Evolutionary conservation across 2,797 vertebrate genomes (phyloP), one percentile per base, ranked within the genome.

Genomic region (Chelmon rostratus): DNA sequence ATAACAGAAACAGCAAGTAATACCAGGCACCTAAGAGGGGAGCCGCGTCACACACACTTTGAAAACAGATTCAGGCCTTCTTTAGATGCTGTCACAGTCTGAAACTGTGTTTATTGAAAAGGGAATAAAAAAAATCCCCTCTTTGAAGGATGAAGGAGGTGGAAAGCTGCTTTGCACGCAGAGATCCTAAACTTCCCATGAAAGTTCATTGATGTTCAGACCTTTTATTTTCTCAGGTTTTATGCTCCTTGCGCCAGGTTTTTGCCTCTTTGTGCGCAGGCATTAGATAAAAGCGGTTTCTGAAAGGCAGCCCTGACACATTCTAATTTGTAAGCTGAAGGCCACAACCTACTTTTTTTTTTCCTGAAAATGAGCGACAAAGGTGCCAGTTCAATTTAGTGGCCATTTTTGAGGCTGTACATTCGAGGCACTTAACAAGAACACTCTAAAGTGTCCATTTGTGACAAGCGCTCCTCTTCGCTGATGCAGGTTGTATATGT

Each of bases 91-190:
- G 82, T 79, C 80, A 83, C 85, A 71, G 76, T 79, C 77, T 79
- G 68, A 82, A 86, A 80, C 52, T 78, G 75, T 76, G 40, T 87
- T 86, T 85, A 73, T 72, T 79, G 78, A 76, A n/a, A 5, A 88
- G 65, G 59, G 28, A 42, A n/a, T 1, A 11, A 54, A 61, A 72
- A 58, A 79, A 72, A 46, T 18, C 46, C 40, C 54, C 52, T 65
- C 81, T 88, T 90, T 90, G 82, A 92, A 85, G 83, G 52, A 61
- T 71, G 65, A 87, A 76, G 81, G 73, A 81, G 84, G 70, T 66
- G 81, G 44, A 86, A 92, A 93, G 88, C 78, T 78, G 81, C 78
- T 91, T 90, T 91, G 77, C 89, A 88, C 16, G 23, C 82, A 18
- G 25, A 57, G 70, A 83, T 82, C 65, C 83, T 61, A 85, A 90